Evolutionary conservation across 2,888 invertebrate species (phyloP).

Genomic region (Drosophila quasianomalipes): DNA sequence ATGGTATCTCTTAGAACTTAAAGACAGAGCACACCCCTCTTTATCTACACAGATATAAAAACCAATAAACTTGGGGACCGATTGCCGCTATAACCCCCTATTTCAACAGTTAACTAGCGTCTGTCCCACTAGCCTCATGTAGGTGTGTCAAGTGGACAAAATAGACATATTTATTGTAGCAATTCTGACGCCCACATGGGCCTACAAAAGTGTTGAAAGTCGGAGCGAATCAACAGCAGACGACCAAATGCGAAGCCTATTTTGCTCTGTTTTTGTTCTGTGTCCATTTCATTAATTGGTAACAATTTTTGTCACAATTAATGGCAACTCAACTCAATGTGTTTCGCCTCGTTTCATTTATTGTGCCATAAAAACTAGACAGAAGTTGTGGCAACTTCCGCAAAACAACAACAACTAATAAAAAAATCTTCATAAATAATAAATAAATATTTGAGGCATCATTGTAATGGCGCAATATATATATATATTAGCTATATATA

Average conservation of each 20-base stretch:
- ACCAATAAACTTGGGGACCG: slow-evolving; percentile 51
- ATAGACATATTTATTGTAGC: slow-evolving; percentile 65
- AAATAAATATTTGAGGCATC: slow-evolving; percentile 37
- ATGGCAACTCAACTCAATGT: slow-evolving; percentile 43
- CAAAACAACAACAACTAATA: slow-evolving; percentile 16
- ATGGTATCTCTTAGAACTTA: neutral
- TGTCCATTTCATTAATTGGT: slow-evolving; percentile 66
- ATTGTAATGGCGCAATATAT: neutral
- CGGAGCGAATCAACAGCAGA: neutral
- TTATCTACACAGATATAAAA: slow-evolving; percentile 11
- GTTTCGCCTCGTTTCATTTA: slow-evolving; percentile 51
- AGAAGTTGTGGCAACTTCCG: slow-evolving; percentile 19
- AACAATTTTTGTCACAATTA: slow-evolving; percentile 74
- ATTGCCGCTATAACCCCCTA: slow-evolving; percentile 27
- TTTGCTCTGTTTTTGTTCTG: slow-evolving; percentile 20
- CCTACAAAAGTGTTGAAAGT: slow-evolving; percentile 43
- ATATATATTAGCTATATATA: slow-evolving; percentile 2
- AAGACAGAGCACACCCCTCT: neutral
- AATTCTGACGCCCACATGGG: slow-evolving; percentile 62
- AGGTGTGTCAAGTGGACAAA: slow-evolving; percentile 74
- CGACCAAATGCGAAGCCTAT: slow-evolving; percentile 35
- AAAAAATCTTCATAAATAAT: slow-evolving; percentile 52
- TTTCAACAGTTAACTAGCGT: slow-evolving; percentile 23
- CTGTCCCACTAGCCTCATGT: slow-evolving; percentile 40
- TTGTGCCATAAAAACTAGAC: slow-evolving; percentile 30